Evolutionary conservation across 2,113 vertebrate species (phyloP), one percentile per base, ranked within the genome.

Genomic region (Xiphorhynchus elegans): DNA sequence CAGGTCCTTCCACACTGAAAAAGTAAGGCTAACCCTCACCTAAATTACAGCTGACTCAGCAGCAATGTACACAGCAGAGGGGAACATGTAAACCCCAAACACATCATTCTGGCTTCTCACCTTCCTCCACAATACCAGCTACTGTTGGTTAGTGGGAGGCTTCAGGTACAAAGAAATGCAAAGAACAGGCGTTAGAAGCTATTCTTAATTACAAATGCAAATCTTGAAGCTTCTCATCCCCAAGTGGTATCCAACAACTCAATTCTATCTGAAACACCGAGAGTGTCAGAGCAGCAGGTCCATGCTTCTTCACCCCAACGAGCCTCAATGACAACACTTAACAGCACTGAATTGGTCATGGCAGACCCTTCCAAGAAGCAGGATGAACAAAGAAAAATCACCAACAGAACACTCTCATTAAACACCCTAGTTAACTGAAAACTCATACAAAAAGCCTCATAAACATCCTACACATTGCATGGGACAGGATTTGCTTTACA

Each of bases 161-260:
- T 82, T 53, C 66, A 79, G 70, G 82, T 96, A 94, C 67, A 92
- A 96, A 93, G 88, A 79, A 76, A 97, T 85, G 90, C 82, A 94
- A 94, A 95, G 78, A 90, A 76, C 3, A 53, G 62, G 25, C 46
- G 77, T 88, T 74, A 73, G 85, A 82, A 62, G n/a, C 44, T 67
- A 29, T 46, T 37, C 73, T 50, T 74, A 74, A 92, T 90, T 89
- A 86, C 17, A 80, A 74, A 95, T 88, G 88, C 68, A 95, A 95
- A 93, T 86, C 79, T 39, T 75, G 66, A 90, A 60, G 49, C 40
- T 50, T 84, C 37, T 80, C 55, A 55, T 73, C 42, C 59, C 42
- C 55, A 74, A 81, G 77, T 39, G 69, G 39, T 26, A 78, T 50
- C 89, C 59, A 81, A 68, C 40, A 69, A 40, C n/a, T 69, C 2